Evolutionary conservation across 2,888 invertebrate genomes (phyloP), one percentile per base, ranked within the genome.

Genomic region (Deroplatys truncata): DNA sequence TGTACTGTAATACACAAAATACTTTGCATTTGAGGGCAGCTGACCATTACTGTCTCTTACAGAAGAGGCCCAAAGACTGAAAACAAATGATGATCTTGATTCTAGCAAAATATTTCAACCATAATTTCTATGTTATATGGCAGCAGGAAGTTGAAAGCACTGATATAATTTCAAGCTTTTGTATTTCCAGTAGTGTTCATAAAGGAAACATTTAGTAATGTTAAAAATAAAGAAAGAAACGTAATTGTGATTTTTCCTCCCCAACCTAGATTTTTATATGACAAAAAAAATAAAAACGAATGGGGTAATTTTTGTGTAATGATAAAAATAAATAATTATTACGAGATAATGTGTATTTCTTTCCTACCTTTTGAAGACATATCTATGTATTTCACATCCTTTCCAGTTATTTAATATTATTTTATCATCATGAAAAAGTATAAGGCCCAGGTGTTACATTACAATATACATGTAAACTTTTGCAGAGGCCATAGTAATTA

Each of bases 231-330:
- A 29, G 28, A 87, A 87, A 87, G 83, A 35, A 87, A 86, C 85
- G 85, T 85, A 89, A 85, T 89, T 89, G 89, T 89, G 89, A 89
- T 89, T 89, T 89, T 89, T 89, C 89, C 85, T 89, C 89, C 89
- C 89, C 89, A 89, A 89, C 89, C 85, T 89, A 89, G 89, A 89
- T 89, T 89, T 89, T 89, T 89, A 89, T 89, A 89, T 89, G 89
- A 89, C 84, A 88, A 85, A 85, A 85, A 86, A 56, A 56, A 49
- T 5, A 84, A 29, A 56, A 88, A 88, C 43, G 43, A 85, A 89
- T 89, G 89, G 89, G 89, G 89, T 89, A 89, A 89, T 89, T 89
- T 88, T 89, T 89, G 89, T 89, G 89, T 89, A 85, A 82, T 84
- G 28, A 84, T 84, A 85, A 89, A 43, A 89, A 89, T 85, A 89